Evolutionary conservation across 2,888 invertebrate species (phyloP).

Genomic region (Drepana falcataria): DNA sequence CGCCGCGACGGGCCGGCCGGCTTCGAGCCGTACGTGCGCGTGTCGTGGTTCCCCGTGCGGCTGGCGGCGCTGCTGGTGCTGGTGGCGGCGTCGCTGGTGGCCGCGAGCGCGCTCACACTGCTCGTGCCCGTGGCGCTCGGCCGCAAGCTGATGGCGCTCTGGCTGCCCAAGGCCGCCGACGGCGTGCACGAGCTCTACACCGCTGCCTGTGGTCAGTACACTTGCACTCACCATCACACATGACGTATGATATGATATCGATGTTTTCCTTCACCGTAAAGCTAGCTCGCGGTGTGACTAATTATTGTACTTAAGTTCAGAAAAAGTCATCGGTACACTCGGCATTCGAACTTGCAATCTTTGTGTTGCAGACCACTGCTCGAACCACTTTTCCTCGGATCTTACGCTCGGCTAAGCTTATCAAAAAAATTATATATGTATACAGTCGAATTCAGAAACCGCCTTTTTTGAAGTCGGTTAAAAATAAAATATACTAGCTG

Average conservation of each 20-base stretch:
- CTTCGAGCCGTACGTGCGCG: slow-evolving; percentile 93
- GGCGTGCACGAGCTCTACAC: slow-evolving; percentile 97
- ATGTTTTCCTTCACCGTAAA: no score
- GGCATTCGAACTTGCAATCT: no score
- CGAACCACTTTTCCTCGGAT: no score
- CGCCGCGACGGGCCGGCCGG: slow-evolving; percentile 91
- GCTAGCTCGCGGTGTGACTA: no score
- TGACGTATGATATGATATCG: not conserved
- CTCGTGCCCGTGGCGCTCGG: slow-evolving; percentile 95
- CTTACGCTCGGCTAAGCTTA: no score
- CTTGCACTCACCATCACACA: not conserved
- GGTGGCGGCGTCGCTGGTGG: slow-evolving; percentile 90
- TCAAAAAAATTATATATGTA: no score
- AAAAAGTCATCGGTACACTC: no score
- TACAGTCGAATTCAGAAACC: no score
- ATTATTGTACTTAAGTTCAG: no score
- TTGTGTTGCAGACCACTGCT: no score
- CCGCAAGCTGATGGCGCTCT: slow-evolving; percentile 90
- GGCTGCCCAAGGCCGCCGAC: slow-evolving; percentile 82
- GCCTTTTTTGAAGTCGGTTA: no score
- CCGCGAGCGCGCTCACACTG: slow-evolving; percentile 90
- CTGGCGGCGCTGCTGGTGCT: slow-evolving; percentile 82
- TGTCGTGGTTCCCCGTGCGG: slow-evolving; percentile 88
- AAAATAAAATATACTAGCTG: no score
- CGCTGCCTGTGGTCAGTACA: slow-evolving; percentile 85